Base-by-base conservation (phyloP, 2,113 vertebrate species). In the Ceyx margarethae region DNA sequence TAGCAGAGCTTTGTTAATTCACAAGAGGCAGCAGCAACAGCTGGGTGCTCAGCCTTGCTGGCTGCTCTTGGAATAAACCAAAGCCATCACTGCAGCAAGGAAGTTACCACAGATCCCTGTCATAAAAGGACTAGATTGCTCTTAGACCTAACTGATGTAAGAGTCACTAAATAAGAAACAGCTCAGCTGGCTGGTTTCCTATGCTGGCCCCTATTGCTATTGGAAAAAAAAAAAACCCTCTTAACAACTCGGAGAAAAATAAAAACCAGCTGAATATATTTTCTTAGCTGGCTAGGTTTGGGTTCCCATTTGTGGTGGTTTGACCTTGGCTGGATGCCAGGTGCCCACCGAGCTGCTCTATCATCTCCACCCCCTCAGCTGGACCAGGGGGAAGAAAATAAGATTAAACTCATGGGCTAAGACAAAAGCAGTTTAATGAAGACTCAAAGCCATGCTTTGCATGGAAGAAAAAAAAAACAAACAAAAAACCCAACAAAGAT, bases 91-190 rank as follows among this genome's bases (percentile, higher is more conserved):
- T 81, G 74, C 45, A 80, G 66, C 48, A n/a, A 64, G 48, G 71
- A 80, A 37, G 61, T 54, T 90, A 50, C 66, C 40, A 68, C 56
- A n/a, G 37, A 74, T 45, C 61, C 53, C 61, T 74, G 81, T 76
- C 67, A 78, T 79, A 79, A 78, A 90, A 91, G 66, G 69, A 87
- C n/a, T 5, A 82, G 62, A 31, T 60, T 48, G 72, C 50, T 82
- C 58, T 61, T 75, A 58, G 87, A 35, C 56, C n/a, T 62, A 62
- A 42, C 42, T 57, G 76, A 50, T 51, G 10, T 46, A 79, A 69
- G 81, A 76, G 56, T 26, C 57, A 26, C 69, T 90, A 87, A 90
- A 91, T 75, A 75, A 74, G 87, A 91, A 91, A 61, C 76, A 82
- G 71, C 43, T 69, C 54, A 5, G 75, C 92, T 91, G 93, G 88